Percentiles rank a stretch among this genome's conserved stretches.
Evolutionary conservation across 2,797 vertebrate species (phyloP).

Genomic region (Siniperca obscura): DNA sequence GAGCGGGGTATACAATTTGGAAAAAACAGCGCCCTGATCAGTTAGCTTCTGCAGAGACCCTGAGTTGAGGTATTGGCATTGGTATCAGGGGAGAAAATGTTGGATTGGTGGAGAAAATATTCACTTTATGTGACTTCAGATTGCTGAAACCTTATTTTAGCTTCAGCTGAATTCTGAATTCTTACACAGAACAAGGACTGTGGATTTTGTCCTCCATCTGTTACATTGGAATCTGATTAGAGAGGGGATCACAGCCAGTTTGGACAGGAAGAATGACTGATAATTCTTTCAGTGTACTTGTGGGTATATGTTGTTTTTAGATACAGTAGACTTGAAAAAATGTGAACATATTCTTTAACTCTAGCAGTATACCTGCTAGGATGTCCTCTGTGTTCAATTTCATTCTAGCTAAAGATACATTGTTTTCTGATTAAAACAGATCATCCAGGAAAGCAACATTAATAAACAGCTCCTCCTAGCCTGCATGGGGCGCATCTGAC

Average conservation of each 20-base stretch:
- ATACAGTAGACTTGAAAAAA: neutral
- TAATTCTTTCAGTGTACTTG: neutral
- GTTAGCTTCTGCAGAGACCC: no score
- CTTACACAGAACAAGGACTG: slow-evolving; percentile 15
- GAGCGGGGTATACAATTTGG: neutral
- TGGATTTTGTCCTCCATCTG: slow-evolving; percentile 37
- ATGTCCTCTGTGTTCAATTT: slow-evolving; percentile 14
- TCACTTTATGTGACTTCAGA: neutral
- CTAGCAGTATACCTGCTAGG: neutral
- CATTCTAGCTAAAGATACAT: slow-evolving; percentile 4
- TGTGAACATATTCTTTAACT: slow-evolving; percentile 11
- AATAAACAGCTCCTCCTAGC: slow-evolving; percentile 21
- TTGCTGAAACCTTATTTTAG: slow-evolving; percentile 5
- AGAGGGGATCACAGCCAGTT: slow-evolving; percentile 3
- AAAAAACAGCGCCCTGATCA: no score
- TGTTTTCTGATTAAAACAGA: slow-evolving; percentile 6
- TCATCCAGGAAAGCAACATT: slow-evolving; percentile 25
- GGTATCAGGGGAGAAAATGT: no score
- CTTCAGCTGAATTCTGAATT: slow-evolving; percentile 16
- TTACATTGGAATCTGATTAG: slow-evolving; percentile 28
- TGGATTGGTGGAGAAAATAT: slow-evolving; percentile 9
- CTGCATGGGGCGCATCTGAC: slow-evolving; percentile 27
- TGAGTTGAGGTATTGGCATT: no score
- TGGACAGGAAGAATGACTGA: slow-evolving; percentile 1
- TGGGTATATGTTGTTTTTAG: slow-evolving; percentile 4